Percentiles rank a stretch among this genome's conserved stretches.
These are phyloP conservation scores for Ooceraea biroi DNA, from an alignment of 1,140 invertebrate genomes.

Conservation along the genomic window DNA sequence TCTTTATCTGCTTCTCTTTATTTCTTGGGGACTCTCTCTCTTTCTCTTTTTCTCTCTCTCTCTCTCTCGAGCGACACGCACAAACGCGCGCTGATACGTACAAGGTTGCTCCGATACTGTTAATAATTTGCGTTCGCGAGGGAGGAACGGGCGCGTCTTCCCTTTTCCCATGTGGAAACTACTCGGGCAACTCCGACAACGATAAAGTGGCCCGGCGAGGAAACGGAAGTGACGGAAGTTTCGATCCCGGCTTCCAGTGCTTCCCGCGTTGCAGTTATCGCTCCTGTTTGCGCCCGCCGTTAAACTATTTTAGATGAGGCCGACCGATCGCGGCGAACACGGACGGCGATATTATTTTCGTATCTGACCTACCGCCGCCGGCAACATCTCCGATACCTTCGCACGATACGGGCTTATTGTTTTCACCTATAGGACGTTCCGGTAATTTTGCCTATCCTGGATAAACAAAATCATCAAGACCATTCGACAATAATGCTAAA, in stretches of 20 bases:
- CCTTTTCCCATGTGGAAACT: background rate
- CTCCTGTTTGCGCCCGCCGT: conserved; percentile 7
- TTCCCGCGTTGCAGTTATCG: background rate
- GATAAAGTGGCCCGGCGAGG: background rate
- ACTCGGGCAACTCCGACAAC: background rate
- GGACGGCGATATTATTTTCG: conserved; percentile 40
- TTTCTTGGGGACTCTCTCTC: too few relatives aligned
- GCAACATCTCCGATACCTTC: background rate
- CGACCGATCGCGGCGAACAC: conserved; percentile 3
- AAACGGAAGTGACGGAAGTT: conserved; percentile 36
- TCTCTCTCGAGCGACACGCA: background rate
- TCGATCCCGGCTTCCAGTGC: background rate
- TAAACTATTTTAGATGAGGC: conserved; percentile 37
- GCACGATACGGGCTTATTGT: background rate
- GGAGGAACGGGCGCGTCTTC: background rate
- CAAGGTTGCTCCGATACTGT: too few relatives aligned
- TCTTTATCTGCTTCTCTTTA: too few relatives aligned
- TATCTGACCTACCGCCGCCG: conserved; percentile 20
- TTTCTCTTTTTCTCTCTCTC: too few relatives aligned
- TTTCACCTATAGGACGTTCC: background rate
- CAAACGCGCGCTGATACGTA: background rate
- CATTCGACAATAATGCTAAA: background rate
- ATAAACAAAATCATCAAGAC: background rate
- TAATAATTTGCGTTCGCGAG: background rate
- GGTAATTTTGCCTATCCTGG: background rate